Evolutionary conservation across 2,797 vertebrate genomes (phyloP), one percentile per base, ranked within the genome.

Genomic region (Bradypodion pumilum): DNA sequence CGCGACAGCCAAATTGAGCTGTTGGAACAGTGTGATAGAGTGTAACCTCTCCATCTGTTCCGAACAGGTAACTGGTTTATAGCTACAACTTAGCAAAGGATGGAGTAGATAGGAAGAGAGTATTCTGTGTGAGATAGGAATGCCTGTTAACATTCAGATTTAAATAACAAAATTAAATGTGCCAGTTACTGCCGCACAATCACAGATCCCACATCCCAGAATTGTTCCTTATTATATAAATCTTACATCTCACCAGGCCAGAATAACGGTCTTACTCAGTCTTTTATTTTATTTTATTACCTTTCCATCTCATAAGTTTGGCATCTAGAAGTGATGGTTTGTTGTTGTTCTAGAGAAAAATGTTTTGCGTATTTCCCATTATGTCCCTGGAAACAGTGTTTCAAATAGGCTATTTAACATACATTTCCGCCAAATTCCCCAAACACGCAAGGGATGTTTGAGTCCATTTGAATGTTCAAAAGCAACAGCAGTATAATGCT

Each of bases 381-480:
- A 59, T 65, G 68, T 42, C 59, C 21, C 44, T 65, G 42, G 32
- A 23, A 32, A 35, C 35, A 60, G 56, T 2, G 10, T 66, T 68
- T 76, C 74, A 68, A 76, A 76, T 44, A 68, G 19, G 35, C 37
- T 59, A 52, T 83, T 83, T 59, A 59, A 25, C 19, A 49, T 76
- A 32, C 35, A 52, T 49, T 82, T 74, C 8, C 16, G 3, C 40
- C 65, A 19, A 15, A 42, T 68, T 74, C 46, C 35, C 13, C n/a
- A 40, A 56, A 76, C 23, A 12, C 27, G 74, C 21, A 69, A 23
- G 49, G 13, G 59, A 13, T 13, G 16, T 21, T 49, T 37, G 7
- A 27, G 63, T 32, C 73, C 32, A 75, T 62, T 25, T 65, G 10
- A 42, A 68, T 56, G 56, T 68, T 60, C 37, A 72, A 27, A 81